Base-by-base conservation (phyloP, 1,140 invertebrate species). In the Rhyzopertha dominica region DNA sequence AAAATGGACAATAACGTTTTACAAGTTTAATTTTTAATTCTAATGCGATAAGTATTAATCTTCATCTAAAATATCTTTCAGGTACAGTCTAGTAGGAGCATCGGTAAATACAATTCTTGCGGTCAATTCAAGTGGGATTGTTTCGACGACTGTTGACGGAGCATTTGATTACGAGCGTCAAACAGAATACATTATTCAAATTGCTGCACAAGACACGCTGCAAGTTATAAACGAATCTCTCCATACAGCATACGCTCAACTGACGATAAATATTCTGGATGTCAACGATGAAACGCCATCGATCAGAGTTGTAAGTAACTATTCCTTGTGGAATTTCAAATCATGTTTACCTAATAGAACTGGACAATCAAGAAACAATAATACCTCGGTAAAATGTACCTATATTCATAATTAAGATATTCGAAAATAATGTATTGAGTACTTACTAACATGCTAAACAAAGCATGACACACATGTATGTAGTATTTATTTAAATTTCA, bases 231-330 rank as follows among this genome's bases (percentile, higher is more conserved):
- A 20, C 4, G 39, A 49, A n/a, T 47, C 42, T 14, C 59, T 61
- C 50, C 69, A 79, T 55, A 71, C 58, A 10, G 61, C 65, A 0
- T 74, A 68, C 12, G 64, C 71, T 2, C 72, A 74, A 37, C 51
- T 80, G 4, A 65, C 66, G 8, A 74, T 80, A 4, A 65, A 67
- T 34, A 59, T 80, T 0, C 51, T 62, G 1, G 77, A 79, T 53
- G 68, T 78, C 41, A 79, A 80, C 57, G 77, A 79, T 47, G 73
- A 74, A 23, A 71, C 72, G 2, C 78, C 78, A 7, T 67, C 62
- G 17, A 61, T 78, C 22, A 49, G 45, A 40, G 52, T 69, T 61
- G 70, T 73, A 61, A 64, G 52, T 45, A 45, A 8, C 10, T n/a
- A 8, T 5, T 18, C 31, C 10, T 13, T 5, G 10, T 30, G 13